Evolutionary conservation across 2,888 invertebrate genomes (phyloP).

Genomic region (Scaptomyza reducta): DNA sequence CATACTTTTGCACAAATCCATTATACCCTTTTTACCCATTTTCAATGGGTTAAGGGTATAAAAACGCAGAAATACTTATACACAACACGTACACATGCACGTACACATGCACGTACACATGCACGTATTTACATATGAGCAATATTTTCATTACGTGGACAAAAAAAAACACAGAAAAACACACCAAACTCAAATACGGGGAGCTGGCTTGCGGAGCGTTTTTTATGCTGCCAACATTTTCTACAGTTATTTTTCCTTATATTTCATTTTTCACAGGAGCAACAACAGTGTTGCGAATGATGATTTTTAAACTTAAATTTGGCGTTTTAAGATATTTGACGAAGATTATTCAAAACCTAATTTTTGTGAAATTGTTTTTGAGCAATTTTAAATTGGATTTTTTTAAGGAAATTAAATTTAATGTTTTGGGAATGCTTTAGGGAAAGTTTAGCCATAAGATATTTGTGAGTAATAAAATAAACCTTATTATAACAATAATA

Average conservation of each 20-base stretch:
- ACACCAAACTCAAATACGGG: conserved; percentile 13
- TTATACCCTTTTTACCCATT: too few relatives aligned
- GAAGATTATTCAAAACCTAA: too few relatives aligned
- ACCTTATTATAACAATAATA: too few relatives aligned
- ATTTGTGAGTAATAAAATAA: too few relatives aligned
- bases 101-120: conserved; percentile 11
- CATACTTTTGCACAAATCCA: too few relatives aligned
- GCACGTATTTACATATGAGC: conserved; percentile 55
- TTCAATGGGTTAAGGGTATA: too few relatives aligned
- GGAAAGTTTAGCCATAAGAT: too few relatives aligned
- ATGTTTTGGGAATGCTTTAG: too few relatives aligned
- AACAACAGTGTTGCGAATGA: not conserved
- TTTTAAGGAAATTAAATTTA: too few relatives aligned
- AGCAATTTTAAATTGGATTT: too few relatives aligned
- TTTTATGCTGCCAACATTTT: not conserved
- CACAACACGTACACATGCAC: not conserved
- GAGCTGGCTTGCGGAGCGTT: conserved; percentile 11
- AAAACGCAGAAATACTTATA: too few relatives aligned
- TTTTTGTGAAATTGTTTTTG: too few relatives aligned
- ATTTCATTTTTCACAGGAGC: conserved; percentile 50
- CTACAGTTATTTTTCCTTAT: conserved; percentile 39
- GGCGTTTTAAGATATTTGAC: not conserved
- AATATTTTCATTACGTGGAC: conserved; percentile 70
- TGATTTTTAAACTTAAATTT: not conserved
- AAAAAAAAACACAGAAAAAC: not conserved